Percentiles rank a stretch among this genome's conserved stretches.
Conservation (phyloP, 2,113 vertebrate genomes). For the Hylia prasina region DNA sequence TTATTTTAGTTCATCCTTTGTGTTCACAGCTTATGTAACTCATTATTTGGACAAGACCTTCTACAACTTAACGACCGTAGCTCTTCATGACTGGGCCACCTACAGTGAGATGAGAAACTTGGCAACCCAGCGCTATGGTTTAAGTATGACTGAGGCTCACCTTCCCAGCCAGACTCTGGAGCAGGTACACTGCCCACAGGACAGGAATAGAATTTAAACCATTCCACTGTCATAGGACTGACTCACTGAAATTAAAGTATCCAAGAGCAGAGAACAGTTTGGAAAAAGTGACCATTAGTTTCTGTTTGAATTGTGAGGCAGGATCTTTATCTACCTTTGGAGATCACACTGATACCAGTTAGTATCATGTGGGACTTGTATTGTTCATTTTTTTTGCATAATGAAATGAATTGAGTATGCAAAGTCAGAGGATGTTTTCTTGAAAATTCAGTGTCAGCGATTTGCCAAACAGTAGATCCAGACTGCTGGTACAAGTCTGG, state of each 20-base stretch:
- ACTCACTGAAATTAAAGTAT: not conserved
- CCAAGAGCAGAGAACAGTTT: not conserved
- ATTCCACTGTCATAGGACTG: not conserved
- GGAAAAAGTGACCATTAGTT: not conserved
- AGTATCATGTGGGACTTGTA: not conserved
- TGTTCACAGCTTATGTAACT: conserved; percentile 87
- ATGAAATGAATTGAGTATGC: not conserved
- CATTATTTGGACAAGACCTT: conserved; percentile 99
- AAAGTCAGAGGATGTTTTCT: not conserved
- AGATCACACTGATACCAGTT: not conserved
- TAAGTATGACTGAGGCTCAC: conserved; percentile 95
- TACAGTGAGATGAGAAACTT: conserved; percentile 99
- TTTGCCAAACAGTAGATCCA: not conserved
- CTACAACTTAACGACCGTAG: conserved; percentile 97
- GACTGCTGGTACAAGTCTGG: not conserved
- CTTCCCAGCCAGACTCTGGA: conserved; percentile 98
- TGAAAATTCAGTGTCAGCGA: not conserved
- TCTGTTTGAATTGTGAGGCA: not conserved
- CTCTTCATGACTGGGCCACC: conserved; percentile 98
- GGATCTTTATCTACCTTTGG: not conserved
- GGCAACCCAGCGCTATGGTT: conserved; percentile 92
- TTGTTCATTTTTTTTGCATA: not conserved
- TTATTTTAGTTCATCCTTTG: not conserved
- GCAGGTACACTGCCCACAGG: conserved; percentile 77
- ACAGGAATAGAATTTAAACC: not conserved